Evolutionary conservation across 1,140 invertebrate species (phyloP).

Genomic region (Neodiprion lecontei): DNA sequence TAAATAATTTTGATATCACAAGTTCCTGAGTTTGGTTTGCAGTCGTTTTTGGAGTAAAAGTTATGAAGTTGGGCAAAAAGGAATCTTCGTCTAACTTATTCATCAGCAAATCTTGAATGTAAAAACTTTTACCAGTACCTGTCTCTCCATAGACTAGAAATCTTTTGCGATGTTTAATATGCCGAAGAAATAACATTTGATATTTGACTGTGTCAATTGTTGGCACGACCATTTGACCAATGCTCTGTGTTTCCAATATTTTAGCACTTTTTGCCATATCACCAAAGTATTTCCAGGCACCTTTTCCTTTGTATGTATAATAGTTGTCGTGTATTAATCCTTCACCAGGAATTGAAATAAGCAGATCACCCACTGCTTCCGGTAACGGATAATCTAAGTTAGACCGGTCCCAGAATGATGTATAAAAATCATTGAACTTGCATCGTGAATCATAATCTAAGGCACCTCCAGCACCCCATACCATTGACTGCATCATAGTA

Average conservation of each 20-base stretch:
- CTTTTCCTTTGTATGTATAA: slow-evolving; percentile 78
- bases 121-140: slow-evolving; percentile 92
- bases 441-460: slow-evolving; percentile 74
- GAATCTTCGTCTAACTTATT: slow-evolving; percentile 75
- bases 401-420: slow-evolving; percentile 65
- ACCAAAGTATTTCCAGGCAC: slow-evolving; percentile 78
- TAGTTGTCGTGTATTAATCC: slow-evolving; percentile 81
- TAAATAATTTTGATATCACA: slow-evolving; percentile 83
- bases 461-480: slow-evolving; percentile 86
- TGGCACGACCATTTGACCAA: slow-evolving; percentile 81
- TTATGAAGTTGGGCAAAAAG: slow-evolving; percentile 83
- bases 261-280: slow-evolving; percentile 69
- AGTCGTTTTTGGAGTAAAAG: slow-evolving; percentile 88
- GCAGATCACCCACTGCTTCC: slow-evolving; percentile 68
- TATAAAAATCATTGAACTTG: slow-evolving; percentile 77
- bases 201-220: slow-evolving; percentile 88
- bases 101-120: slow-evolving; percentile 86
- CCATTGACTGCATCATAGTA: slow-evolving; percentile 76
- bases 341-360: slow-evolving; percentile 77
- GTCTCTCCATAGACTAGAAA: slow-evolving; percentile 87
- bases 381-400: slow-evolving; percentile 72
- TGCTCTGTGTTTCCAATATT: slow-evolving; percentile 69
- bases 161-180: slow-evolving; percentile 72
- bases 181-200: slow-evolving; percentile 69
- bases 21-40: slow-evolving; percentile 88